phyloP scores from a whole-genome alignment of 2,113 vertebrate genomes.

The Ctenomys sociabilis region DNA sequence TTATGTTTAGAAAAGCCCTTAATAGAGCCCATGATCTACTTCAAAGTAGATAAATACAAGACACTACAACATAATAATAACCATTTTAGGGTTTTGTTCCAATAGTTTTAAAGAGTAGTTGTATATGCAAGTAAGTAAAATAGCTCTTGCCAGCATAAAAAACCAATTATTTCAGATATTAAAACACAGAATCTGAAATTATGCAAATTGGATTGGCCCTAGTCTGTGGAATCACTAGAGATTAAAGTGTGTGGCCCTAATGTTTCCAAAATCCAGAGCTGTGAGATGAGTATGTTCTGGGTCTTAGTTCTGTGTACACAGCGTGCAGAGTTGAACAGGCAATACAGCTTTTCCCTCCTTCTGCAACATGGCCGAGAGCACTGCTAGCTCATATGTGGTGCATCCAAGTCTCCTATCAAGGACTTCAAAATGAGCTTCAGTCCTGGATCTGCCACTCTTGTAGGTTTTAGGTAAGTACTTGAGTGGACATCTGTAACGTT shows the following conservation, averaged over 20 bases:
- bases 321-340: not conserved
- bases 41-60: not conserved
- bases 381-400: not conserved
- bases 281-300: not conserved
- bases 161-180: not conserved
- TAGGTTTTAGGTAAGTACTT: not conserved
- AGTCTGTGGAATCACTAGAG: not conserved
- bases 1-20: slow-evolving; percentile 9
- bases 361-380: not conserved
- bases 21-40: not conserved
- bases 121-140: not conserved
- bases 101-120: not conserved
- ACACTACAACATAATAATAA: not conserved
- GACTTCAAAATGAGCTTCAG: not conserved
- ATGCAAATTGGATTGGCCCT: not conserved
- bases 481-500: not conserved
- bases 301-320: not conserved
- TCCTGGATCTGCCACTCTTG: not conserved
- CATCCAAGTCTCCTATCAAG: not conserved
- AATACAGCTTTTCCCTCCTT: not conserved
- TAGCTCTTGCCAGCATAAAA: not conserved
- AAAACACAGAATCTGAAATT: not conserved
- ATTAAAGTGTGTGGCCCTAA: not conserved
- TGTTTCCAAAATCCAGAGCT: not conserved
- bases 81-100: not conserved